Conservation (phyloP, 1,140 invertebrate species). For the Nixonia krombeini region DNA sequence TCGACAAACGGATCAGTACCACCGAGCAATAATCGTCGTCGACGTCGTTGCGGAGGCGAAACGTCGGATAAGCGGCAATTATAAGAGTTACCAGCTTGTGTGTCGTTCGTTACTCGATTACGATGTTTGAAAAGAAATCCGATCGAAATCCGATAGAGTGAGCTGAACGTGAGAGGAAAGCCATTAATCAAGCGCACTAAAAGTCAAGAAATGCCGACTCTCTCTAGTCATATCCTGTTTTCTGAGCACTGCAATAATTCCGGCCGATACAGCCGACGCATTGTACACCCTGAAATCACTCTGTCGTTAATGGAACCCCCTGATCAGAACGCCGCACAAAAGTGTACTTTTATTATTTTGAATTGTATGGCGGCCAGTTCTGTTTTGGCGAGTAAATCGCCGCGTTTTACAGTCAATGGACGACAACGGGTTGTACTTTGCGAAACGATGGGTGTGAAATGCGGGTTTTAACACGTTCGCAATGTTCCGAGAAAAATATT, state of each 20-base stretch:
- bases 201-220: conserved; percentile 13
- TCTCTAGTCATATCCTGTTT: background rate
- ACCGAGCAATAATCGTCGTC: conserved; percentile 21
- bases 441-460: too few relatives aligned
- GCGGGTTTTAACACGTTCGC: too few relatives aligned
- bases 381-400: too few relatives aligned
- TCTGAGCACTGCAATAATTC: background rate
- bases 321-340: too few relatives aligned
- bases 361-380: too few relatives aligned
- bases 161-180: conserved; percentile 34
- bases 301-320: background rate
- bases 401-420: too few relatives aligned
- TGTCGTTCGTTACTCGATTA: conserved; percentile 60
- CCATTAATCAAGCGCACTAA: conserved; percentile 38
- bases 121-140: conserved; percentile 56
- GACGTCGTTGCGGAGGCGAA: conserved; percentile 12
- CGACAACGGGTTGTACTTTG: too few relatives aligned
- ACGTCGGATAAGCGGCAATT: conserved; percentile 61
- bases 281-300: background rate
- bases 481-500: too few relatives aligned
- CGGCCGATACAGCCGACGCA: background rate
- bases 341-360: too few relatives aligned
- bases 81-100: conserved; percentile 57
- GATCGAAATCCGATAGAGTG: conserved; percentile 54
- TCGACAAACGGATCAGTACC: conserved; percentile 32